These are phyloP conservation scores for Drosophila antonietae DNA, from an alignment of 2,888 invertebrate genomes.

Conservation along the genomic window DNA sequence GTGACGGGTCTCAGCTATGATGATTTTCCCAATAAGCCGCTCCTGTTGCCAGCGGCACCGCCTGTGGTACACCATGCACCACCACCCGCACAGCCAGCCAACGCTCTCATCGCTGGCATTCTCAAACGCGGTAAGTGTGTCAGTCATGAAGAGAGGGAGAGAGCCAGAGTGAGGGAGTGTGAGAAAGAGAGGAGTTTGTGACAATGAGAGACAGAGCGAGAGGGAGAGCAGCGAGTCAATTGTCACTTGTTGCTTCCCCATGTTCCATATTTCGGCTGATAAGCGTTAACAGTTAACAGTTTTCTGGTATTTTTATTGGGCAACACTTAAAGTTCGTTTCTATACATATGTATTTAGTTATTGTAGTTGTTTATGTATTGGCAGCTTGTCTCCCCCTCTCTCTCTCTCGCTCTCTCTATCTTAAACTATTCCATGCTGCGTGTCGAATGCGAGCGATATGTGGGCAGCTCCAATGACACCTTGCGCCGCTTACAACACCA, in stretches of 20 bases:
- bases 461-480: slow-evolving; percentile 87
- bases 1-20: slow-evolving; percentile 90
- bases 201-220: neutral
- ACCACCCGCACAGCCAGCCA: slow-evolving; percentile 57
- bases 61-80: slow-evolving; percentile 74
- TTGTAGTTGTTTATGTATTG: slow-evolving; percentile 30
- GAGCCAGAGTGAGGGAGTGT: neutral
- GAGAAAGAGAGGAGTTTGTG: neutral
- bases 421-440: slow-evolving; percentile 78
- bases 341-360: neutral
- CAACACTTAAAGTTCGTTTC: slow-evolving; percentile 20
- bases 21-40: slow-evolving; percentile 89
- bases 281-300: slow-evolving; percentile 50
- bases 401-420: neutral
- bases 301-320: slow-evolving; percentile 30
- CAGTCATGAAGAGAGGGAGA: slow-evolving; percentile 26
- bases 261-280: slow-evolving; percentile 25
- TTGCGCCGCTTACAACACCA: slow-evolving; percentile 87
- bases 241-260: slow-evolving; percentile 46
- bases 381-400: slow-evolving; percentile 9
- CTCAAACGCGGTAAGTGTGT: slow-evolving; percentile 76
- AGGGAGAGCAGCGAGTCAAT: slow-evolving; percentile 2
- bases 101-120: slow-evolving; percentile 67
- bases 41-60: slow-evolving; percentile 88
- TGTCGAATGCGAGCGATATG: slow-evolving; percentile 85